Evolutionary conservation across 2,113 vertebrate species (phyloP).

Genomic region (Peromyscus californicus): DNA sequence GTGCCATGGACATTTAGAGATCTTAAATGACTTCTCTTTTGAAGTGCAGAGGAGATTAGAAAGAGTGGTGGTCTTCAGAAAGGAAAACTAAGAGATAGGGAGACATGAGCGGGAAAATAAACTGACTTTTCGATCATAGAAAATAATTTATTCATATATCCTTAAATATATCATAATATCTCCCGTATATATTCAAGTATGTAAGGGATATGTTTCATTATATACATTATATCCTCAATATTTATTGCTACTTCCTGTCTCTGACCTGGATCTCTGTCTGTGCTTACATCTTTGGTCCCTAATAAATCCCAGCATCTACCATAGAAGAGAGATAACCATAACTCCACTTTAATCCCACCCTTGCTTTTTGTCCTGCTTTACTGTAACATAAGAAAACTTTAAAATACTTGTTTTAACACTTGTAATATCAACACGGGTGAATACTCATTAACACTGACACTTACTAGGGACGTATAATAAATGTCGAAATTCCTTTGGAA

Average conservation of each 20-base stretch:
- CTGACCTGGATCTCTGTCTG: neutral
- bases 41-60: neutral
- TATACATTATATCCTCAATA: neutral
- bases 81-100: neutral
- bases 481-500: neutral
- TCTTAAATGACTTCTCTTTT: neutral
- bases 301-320: neutral
- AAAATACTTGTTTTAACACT: neutral
- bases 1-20: neutral
- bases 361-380: neutral
- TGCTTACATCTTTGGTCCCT: neutral
- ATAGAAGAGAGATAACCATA: neutral
- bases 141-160: neutral
- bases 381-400: neutral
- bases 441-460: neutral
- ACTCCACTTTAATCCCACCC: neutral
- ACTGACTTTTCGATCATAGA: neutral
- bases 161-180: neutral
- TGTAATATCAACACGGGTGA: neutral
- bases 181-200: neutral
- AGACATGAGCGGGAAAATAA: neutral
- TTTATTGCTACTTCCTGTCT: neutral
- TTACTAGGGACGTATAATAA: neutral
- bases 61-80: neutral
- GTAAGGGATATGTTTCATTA: neutral